These are phyloP conservation scores for Chironomus tentans DNA, from an alignment of 2,888 invertebrate genomes.

Conservation along the genomic window DNA sequence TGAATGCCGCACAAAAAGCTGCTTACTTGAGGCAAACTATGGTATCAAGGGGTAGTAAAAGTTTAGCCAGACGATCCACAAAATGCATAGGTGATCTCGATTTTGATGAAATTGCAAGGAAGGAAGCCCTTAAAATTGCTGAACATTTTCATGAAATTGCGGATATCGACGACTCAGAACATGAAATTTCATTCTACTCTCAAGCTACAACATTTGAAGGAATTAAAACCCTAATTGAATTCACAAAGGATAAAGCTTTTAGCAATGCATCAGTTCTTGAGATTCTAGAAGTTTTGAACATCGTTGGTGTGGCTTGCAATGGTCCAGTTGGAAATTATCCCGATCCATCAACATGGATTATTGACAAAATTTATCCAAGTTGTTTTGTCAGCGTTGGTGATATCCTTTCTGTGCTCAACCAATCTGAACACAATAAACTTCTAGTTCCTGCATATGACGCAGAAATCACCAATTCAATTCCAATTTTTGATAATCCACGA, in stretches of 20 bases:
- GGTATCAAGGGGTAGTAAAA: not conserved
- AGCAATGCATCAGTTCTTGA: not conserved
- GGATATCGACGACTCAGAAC: not conserved
- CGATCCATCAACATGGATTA: not conserved
- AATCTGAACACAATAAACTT: not conserved
- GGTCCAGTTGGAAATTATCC: slow-evolving; percentile 4
- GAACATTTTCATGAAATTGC: not conserved
- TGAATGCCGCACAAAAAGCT: slow-evolving; percentile 6
- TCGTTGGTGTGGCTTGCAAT: slow-evolving; percentile 1
- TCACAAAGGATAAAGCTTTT: not conserved
- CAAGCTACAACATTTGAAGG: not conserved
- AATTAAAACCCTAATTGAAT: not conserved
- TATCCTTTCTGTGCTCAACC: not conserved
- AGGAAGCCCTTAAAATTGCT: not conserved
- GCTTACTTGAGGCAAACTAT: not conserved
- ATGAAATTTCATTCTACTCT: not conserved
- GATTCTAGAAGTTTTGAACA: not conserved
- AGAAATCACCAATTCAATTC: not conserved
- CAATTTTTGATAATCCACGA: not conserved
- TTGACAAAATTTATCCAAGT: not conserved
- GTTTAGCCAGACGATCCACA: not conserved
- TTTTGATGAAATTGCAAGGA: slow-evolving; percentile 6
- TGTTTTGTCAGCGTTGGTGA: not conserved
- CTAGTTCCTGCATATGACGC: not conserved
- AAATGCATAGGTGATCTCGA: not conserved